Percentiles rank a stretch among this genome's conserved stretches.
These are phyloP conservation scores for Sebastes miniatus DNA, from an alignment of 2,797 vertebrate genomes.

Conservation along the genomic window DNA sequence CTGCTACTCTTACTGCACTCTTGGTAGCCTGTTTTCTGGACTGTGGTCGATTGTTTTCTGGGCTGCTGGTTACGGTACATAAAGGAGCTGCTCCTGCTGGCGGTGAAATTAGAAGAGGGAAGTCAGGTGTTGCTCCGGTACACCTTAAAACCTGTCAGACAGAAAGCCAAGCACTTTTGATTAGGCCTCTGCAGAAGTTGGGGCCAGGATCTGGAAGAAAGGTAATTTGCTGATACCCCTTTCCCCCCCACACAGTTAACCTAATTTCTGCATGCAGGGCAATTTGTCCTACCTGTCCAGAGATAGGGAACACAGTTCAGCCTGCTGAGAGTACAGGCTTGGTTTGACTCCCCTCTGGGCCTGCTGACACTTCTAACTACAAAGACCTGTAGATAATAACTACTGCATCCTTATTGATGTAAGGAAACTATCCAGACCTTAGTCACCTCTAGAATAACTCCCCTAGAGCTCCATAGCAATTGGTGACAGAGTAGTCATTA, in stretches of 20 bases:
- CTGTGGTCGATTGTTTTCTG: conserved; percentile 35
- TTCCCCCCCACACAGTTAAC: conserved; percentile 30
- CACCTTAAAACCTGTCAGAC: conserved; percentile 41
- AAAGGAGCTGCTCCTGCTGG: conserved; percentile 38
- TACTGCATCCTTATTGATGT: conserved; percentile 9
- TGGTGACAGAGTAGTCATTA: conserved; percentile 3
- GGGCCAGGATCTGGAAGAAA: conserved; percentile 29
- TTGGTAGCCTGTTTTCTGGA: conserved; percentile 31
- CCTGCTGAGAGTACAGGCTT: conserved; percentile 24
- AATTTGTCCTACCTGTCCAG: conserved; percentile 36
- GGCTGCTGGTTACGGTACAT: conserved; percentile 31
- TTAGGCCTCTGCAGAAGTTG: conserved; percentile 33
- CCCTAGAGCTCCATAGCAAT: neutral
- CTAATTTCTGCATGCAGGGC: conserved; percentile 49
- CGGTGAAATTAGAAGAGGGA: conserved; percentile 52
- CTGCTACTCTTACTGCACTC: neutral
- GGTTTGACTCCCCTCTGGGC: conserved; percentile 18
- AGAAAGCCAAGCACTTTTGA: conserved; percentile 27
- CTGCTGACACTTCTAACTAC: conserved; percentile 32
- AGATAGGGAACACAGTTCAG: conserved; percentile 21
- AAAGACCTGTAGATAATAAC: conserved; percentile 12
- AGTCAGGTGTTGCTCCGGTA: conserved; percentile 41
- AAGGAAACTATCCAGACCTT: conserved; percentile 34
- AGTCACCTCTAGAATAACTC: conserved; percentile 23
- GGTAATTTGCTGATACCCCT: conserved; percentile 47